phyloP scores from a whole-genome alignment of 2,888 invertebrate genomes.

The Vanessa cardui region DNA sequence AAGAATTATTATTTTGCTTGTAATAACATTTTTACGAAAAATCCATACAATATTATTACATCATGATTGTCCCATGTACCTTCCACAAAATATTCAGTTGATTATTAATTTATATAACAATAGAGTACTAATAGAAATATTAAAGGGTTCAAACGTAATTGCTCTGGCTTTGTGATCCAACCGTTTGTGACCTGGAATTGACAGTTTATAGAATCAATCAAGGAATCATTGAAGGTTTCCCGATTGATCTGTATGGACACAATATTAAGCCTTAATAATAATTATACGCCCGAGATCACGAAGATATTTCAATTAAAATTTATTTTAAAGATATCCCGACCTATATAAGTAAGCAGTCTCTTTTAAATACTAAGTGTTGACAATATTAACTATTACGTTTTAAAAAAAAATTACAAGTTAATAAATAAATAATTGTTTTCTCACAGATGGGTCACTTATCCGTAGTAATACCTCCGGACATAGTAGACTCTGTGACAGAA shows the following conservation, averaged over 20 bases:
- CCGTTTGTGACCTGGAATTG: constrained; percentile 34
- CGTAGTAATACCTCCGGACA: constrained; percentile 94
- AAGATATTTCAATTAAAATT: background rate
- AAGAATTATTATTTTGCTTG: too few relatives aligned
- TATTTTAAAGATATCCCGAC: background rate
- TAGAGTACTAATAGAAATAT: background rate
- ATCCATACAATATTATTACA: too few relatives aligned
- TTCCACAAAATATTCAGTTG: too few relatives aligned
- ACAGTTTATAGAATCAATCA: constrained; percentile 30
- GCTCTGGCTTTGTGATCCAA: constrained; percentile 22
- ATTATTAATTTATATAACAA: too few relatives aligned
- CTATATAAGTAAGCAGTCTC: background rate
- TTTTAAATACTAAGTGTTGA: too few relatives aligned
- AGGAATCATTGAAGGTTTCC: constrained; percentile 22
- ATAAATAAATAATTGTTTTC: constrained; percentile 10
- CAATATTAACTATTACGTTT: too few relatives aligned
- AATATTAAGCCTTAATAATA: constrained; percentile 1
- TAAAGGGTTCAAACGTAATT: constrained; percentile 28
- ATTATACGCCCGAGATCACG: background rate
- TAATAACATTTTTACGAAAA: too few relatives aligned
- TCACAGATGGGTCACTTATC: constrained; percentile 92
- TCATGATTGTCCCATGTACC: too few relatives aligned
- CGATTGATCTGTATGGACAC: constrained; percentile 23
- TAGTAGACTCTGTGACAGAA: constrained; percentile 89
- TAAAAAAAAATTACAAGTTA: too few relatives aligned